A percentile compares a stretch with the other conserved stretches of the same genome.
These are phyloP conservation scores for Achlya flavicornis DNA, from an alignment of 2,888 invertebrate genomes.

Conservation along the genomic window DNA sequence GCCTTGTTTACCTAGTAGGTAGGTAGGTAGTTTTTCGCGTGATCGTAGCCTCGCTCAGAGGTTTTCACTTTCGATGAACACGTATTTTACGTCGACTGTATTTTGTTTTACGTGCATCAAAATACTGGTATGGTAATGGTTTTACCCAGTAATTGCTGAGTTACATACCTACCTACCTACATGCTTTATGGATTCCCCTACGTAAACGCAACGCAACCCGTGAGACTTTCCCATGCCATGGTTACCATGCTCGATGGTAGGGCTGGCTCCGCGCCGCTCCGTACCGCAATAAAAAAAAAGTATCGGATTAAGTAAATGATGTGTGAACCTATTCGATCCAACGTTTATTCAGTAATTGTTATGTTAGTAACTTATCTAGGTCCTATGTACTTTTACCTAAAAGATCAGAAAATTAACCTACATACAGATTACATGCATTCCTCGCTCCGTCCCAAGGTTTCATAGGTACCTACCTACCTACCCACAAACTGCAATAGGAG, in stretches of 20 bases:
- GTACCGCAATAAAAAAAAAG: slow-evolving; percentile 30
- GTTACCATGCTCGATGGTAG: slow-evolving; percentile 5
- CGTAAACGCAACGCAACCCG: slow-evolving; percentile 23
- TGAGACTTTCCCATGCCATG: slow-evolving; percentile 47
- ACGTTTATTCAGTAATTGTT: background rate
- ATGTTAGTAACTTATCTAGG: background rate
- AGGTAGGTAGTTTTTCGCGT: slow-evolving; percentile 27
- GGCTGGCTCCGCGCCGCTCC: background rate
- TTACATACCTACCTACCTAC: slow-evolving; percentile 18
- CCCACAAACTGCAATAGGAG: no score
- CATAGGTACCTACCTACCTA: no score
- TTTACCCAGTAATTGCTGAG: slow-evolving; percentile 20
- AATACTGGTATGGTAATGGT: slow-evolving; percentile 5
- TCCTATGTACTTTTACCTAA: no score
- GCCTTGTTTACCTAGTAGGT: background rate
- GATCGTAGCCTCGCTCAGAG: slow-evolving; percentile 30
- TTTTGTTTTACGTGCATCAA: background rate
- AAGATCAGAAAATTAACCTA: no score
- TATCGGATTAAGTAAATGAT: slow-evolving; percentile 10
- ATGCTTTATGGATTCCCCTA: slow-evolving; percentile 25
- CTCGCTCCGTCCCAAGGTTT: no score
- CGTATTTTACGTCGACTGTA: slow-evolving; percentile 12
- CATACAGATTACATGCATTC: no score
- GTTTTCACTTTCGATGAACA: slow-evolving; percentile 35
- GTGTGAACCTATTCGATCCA: background rate